Conservation (phyloP, 2,888 invertebrate genomes). For the Bombylius major region DNA sequence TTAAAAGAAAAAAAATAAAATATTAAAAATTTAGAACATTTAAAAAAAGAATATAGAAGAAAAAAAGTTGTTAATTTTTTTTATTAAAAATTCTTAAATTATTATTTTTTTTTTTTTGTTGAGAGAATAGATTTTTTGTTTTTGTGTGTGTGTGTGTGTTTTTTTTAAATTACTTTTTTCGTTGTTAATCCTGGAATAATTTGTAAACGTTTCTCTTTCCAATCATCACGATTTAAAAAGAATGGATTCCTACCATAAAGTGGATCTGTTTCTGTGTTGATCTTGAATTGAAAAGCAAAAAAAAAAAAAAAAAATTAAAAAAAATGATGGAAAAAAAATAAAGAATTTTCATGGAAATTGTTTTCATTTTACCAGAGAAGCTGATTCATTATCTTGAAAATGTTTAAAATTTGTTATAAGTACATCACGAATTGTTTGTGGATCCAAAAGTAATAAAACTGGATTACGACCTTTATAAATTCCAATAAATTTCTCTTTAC, state of each 20-base stretch:
- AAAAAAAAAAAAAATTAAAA: too few relatives aligned
- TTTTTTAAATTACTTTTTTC: slow-evolving; percentile 32
- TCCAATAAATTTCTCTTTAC: slow-evolving; percentile 21
- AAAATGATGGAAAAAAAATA: too few relatives aligned
- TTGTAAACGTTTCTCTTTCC: slow-evolving; percentile 39
- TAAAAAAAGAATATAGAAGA: too few relatives aligned
- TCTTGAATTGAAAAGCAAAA: slow-evolving; percentile 9
- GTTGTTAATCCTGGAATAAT: slow-evolving; percentile 40
- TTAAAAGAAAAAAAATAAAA: slow-evolving; percentile 15
- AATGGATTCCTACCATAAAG: slow-evolving; percentile 40
- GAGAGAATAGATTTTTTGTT: too few relatives aligned
- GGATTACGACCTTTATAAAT: slow-evolving; percentile 22
- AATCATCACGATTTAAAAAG: slow-evolving; percentile 34
- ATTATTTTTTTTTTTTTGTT: too few relatives aligned
- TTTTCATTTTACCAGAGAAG: too few relatives aligned
- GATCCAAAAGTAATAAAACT: slow-evolving; percentile 22
- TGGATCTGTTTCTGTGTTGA: slow-evolving; percentile 36
- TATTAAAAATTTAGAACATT: too few relatives aligned
- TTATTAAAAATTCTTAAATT: not conserved
- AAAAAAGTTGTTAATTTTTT: too few relatives aligned
- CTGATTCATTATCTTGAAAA: slow-evolving; percentile 15
- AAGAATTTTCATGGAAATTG: too few relatives aligned
- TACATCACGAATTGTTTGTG: slow-evolving; percentile 24
- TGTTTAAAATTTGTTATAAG: slow-evolving; percentile 26
- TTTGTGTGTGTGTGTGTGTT: too few relatives aligned